Percentiles rank a stretch among this genome's conserved stretches.
Evolutionary conservation across 2,797 vertebrate species (phyloP).

Genomic region (Mareca penelope): DNA sequence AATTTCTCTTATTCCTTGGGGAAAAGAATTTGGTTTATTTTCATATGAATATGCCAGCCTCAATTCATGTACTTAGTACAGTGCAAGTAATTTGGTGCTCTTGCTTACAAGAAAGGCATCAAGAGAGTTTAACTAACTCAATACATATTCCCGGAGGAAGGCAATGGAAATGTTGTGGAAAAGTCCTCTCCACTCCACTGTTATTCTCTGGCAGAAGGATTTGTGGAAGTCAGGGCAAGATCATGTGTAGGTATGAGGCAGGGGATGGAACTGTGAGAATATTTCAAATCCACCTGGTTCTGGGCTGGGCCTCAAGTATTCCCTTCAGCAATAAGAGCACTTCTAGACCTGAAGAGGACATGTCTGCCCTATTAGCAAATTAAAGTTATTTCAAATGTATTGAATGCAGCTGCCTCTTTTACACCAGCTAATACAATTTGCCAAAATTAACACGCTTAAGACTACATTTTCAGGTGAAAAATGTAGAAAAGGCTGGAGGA

Average conservation of each 20-base stretch:
- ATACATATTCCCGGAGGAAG: neutral
- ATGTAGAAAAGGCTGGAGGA: neutral
- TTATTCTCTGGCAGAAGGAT: neutral
- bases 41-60: neutral
- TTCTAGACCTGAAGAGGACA: neutral
- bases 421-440: neutral
- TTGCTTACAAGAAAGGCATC: neutral
- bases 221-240: neutral
- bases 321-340: neutral
- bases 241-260: fast-evolving
- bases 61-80: neutral
- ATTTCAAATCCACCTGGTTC: neutral
- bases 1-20: neutral
- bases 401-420: neutral
- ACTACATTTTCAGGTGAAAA: neutral
- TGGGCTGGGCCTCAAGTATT: neutral
- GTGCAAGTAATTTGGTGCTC: neutral
- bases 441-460: neutral
- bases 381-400: neutral
- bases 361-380: neutral
- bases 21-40: neutral
- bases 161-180: neutral
- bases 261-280: neutral
- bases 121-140: neutral
- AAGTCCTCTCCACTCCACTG: neutral